These are phyloP conservation scores for Panthera tigris DNA, from an alignment of 2,113 vertebrate genomes.

Conservation along the genomic window DNA sequence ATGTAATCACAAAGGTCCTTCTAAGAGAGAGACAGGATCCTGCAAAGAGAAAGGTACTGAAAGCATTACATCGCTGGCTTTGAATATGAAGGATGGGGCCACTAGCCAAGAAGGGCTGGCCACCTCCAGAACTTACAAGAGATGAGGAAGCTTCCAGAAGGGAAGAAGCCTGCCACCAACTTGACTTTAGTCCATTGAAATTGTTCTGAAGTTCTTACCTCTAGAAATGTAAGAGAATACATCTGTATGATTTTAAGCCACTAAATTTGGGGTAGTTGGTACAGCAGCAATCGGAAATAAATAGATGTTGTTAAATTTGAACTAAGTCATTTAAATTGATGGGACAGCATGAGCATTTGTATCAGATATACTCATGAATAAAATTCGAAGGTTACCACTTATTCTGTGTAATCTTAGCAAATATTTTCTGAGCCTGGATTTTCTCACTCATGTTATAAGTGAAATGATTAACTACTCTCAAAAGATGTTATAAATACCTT, in stretches of 20 bases:
- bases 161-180: neutral
- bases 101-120: neutral
- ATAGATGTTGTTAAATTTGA: neutral
- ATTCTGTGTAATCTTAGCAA: neutral
- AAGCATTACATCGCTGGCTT: neutral
- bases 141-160: neutral
- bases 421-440: neutral
- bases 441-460: neutral
- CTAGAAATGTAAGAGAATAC: neutral
- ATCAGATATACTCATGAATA: neutral
- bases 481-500: neutral
- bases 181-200: neutral
- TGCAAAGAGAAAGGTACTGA: neutral
- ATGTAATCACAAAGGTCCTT: neutral
- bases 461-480: neutral
- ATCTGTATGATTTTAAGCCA: neutral
- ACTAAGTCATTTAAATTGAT: neutral
- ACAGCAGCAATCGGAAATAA: neutral
- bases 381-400: neutral
- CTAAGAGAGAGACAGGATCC: neutral
- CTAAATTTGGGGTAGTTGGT: neutral
- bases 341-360: neutral
- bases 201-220: neutral
- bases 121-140: neutral
- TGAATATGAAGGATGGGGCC: neutral